Base-by-base conservation (phyloP, 2,113 vertebrate species). In the Hiodon alosoides region DNA sequence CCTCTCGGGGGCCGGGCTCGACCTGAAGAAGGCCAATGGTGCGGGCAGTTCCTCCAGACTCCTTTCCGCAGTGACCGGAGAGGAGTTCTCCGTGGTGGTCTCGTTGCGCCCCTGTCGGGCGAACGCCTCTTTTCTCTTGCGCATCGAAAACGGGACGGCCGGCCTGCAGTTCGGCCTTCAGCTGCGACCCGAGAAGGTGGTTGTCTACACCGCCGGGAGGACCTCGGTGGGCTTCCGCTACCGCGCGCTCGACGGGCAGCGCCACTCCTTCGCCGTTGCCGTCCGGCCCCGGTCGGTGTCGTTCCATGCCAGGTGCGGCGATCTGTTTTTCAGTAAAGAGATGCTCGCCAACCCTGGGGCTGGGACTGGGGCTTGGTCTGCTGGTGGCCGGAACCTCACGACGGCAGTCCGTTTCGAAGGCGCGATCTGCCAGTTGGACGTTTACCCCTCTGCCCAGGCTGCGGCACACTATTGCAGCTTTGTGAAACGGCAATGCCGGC, bases 61-160 rank as follows among this genome's bases (percentile, higher is more conserved):
- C 77, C 84, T 97, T 77, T 90, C 92, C 1, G 69, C 86, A 1
- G 89, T 82, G n/a, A 76, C 94, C 62, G 91, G 87, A 64, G 86
- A 84, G 69, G 92, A 89, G 69, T 95, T 98, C 87, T 92, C 92
- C 11, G 55, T 98, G 68, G 67, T 99, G 80, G 89, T 94, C 77
- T 94, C 90, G 78, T 66, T 99, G 67, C 91, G 91, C 84, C 95
- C 95, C 78, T 89, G 92, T 86, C 88, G 84, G 87, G 86, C 88
- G 79, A 95, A 94, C 83, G 95, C 95, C 83, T 95, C 96, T 77
- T 99, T 99, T 86, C 89, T 99, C 86, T 95, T 98, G 89, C 95
- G 93, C 85, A 82, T 98, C 80, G 92, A 87, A 85, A 92, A 85
- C 77, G 68, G 71, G 71, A 91, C 85, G 86, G 93, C 89, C 81